Percentiles rank a stretch among this genome's conserved stretches.
Conservation (phyloP, 1,140 invertebrate species). For the Geopemphigus sp. region DNA sequence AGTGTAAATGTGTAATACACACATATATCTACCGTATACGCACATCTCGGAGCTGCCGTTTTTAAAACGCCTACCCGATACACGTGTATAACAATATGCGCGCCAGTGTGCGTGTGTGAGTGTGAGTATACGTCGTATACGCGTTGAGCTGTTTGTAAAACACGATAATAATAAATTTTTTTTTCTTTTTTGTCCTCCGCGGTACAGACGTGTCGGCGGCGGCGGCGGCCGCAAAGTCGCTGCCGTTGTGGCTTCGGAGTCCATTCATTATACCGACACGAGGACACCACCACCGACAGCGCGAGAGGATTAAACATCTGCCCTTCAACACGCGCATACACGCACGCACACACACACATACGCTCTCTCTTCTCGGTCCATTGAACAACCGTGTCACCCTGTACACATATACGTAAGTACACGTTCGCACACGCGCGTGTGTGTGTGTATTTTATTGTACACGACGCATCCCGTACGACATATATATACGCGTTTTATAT, state of each 20-base stretch:
- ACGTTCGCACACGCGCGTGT: not conserved
- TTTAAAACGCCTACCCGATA: constrained; percentile 7
- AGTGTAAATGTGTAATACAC: constrained; percentile 1
- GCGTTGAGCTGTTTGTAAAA: constrained; percentile 14
- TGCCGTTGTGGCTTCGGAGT: constrained; percentile 23
- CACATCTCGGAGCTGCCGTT: constrained; percentile 20
- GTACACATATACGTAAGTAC: not conserved
- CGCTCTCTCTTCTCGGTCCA: constrained; percentile 1
- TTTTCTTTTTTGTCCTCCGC: not conserved
- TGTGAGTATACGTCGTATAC: not conserved
- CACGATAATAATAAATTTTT: constrained; percentile 23
- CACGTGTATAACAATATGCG: not conserved
- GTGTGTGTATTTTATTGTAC: not conserved
- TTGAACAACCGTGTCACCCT: constrained; percentile 42
- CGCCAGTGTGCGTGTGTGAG: not conserved
- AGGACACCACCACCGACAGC: not conserved
- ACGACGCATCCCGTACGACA: too few relatives aligned
- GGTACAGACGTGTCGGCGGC: constrained; percentile 30
- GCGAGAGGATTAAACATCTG: constrained; percentile 49
- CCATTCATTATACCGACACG: constrained; percentile 38
- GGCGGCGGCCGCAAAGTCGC: constrained; percentile 15
- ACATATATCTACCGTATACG: not conserved
- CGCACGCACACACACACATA: not conserved
- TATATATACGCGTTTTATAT: not conserved
- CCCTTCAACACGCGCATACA: constrained; percentile 29